These are phyloP conservation scores for Macrosteles quadrilineatus DNA, from an alignment of 1,140 invertebrate genomes.

Conservation along the genomic window DNA sequence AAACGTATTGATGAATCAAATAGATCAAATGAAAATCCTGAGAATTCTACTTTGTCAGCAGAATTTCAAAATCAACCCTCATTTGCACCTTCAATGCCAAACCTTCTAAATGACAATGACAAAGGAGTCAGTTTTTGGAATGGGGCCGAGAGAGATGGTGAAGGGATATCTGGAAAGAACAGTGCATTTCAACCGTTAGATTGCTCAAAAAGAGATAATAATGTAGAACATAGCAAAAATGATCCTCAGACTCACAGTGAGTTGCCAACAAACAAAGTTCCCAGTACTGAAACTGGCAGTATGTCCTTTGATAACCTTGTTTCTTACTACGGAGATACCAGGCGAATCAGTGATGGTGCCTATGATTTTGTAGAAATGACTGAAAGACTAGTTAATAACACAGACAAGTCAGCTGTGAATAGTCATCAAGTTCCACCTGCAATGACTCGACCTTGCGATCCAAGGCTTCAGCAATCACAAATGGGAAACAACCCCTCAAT, in stretches of 20 bases:
- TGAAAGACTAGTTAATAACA: constrained; percentile 9
- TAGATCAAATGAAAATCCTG: not conserved
- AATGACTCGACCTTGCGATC: constrained; percentile 16
- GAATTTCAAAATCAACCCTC: not conserved
- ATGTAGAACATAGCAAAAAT: not conserved
- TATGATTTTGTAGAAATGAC: constrained; percentile 21
- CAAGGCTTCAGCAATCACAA: constrained; percentile 17
- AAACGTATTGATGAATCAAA: constrained; percentile 4
- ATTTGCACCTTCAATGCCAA: not conserved
- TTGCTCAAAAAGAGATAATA: constrained; percentile 26
- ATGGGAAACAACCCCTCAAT: constrained; percentile 4
- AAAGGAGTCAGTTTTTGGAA: constrained; percentile 15
- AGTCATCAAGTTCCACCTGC: not conserved
- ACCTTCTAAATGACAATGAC: not conserved
- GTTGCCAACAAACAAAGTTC: not conserved
- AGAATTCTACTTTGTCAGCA: not conserved
- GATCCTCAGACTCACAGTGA: constrained; percentile 1
- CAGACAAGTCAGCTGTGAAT: not conserved
- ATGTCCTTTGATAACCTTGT: constrained; percentile 26
- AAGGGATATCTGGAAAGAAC: constrained; percentile 6
- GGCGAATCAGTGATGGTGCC: not conserved
- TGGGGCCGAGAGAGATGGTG: constrained; percentile 1
- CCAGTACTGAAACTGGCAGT: not conserved
- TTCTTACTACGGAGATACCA: not conserved
- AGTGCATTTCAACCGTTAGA: constrained; percentile 23